Base-by-base conservation (phyloP, 2,113 vertebrate species). In the Oryzias woworae region DNA sequence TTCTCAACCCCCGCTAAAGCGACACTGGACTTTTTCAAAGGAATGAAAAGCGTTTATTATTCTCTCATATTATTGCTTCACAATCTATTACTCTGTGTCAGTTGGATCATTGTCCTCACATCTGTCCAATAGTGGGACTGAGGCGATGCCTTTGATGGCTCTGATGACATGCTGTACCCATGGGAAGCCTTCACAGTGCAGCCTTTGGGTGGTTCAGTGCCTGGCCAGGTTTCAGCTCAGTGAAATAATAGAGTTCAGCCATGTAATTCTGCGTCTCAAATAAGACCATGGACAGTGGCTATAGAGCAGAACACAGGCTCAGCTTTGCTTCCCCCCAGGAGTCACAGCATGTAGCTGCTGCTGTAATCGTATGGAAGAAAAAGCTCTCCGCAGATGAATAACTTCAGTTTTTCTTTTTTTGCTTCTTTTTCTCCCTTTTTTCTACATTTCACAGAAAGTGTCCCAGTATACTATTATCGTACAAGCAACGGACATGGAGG, bases 401-500 rank as follows among this genome's bases (percentile, higher is more conserved):
- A 78, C 72, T 14, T 4, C 42, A 24, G 41, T 50, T 43, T 55
- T 14, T 59, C 23, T 36, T 55, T 26, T 62, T 14, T 18, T 44
- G 8, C 12, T 22, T 18, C 16, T 51, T 24, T 22, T 36, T 52
- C 24, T 48, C 7, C 20, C 10, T 36, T 71, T 14, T 72, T 48
- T 75, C 59, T 67, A 12, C 61, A 51, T 63, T 74, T 55, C 73
- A 65, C 88, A 97, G 96, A 96, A 96, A 94, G 96, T 98, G 69
- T 94, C 96, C 73, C 96, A 97, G 89, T 98, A 98, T 51, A 94
- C 94, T 1, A 94, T 98, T 83, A 96, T 96, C 3, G 79, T 98
- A 41, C 95, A 98, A 85, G 96, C 96, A 71, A 98, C 96, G 0
- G 96, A 98, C 82, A 98, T 98, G 96, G 96, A 98, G 77, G 96